Percentiles rank a stretch among this genome's conserved stretches.
Conservation (phyloP, 2,888 invertebrate genomes). For the Pycnomerus fuliginosus region DNA sequence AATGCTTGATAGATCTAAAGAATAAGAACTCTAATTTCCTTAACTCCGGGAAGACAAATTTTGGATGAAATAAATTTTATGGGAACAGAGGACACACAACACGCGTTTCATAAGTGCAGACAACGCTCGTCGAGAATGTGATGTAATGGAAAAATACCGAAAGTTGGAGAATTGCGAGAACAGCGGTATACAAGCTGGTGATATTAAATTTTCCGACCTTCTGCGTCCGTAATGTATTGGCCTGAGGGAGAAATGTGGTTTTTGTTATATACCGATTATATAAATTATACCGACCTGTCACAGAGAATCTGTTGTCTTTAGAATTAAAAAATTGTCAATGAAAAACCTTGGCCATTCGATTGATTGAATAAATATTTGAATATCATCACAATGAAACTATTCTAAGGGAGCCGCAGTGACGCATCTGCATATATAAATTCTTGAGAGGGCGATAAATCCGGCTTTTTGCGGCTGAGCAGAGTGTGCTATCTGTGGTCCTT, state of each 20-base stretch:
- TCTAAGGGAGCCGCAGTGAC: too few species aligned
- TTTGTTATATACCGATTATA: conserved; percentile 49
- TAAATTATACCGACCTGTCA: conserved; percentile 35
- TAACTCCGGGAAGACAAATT: conserved; percentile 16
- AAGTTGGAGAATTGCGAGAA: conserved; percentile 50
- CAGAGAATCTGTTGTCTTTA: too few species aligned
- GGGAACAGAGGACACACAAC: conserved; percentile 36
- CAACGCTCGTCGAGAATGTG: conserved; percentile 46
- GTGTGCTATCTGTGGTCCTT: conserved; percentile 13
- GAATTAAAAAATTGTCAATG: too few species aligned
- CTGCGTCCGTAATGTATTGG: conserved; percentile 52
- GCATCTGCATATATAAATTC: too few species aligned
- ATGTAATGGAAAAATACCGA: conserved; percentile 54
- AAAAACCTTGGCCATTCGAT: conserved; percentile 2
- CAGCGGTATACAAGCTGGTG: conserved; percentile 49
- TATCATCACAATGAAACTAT: too few species aligned
- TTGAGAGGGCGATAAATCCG: too few species aligned
- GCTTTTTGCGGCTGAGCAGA: conserved; percentile 11
- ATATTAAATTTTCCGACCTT: conserved; percentile 55
- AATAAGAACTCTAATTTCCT: too few species aligned
- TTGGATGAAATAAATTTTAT: conserved; percentile 9
- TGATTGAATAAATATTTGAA: too few species aligned
- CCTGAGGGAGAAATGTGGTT: conserved; percentile 47
- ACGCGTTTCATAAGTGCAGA: conserved; percentile 45
- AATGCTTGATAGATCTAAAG: too few species aligned